A percentile compares a stretch with the other conserved stretches of the same genome.
phyloP scores from a whole-genome alignment of 2,888 invertebrate genomes.

The Caenorhabditis sp. region DNA sequence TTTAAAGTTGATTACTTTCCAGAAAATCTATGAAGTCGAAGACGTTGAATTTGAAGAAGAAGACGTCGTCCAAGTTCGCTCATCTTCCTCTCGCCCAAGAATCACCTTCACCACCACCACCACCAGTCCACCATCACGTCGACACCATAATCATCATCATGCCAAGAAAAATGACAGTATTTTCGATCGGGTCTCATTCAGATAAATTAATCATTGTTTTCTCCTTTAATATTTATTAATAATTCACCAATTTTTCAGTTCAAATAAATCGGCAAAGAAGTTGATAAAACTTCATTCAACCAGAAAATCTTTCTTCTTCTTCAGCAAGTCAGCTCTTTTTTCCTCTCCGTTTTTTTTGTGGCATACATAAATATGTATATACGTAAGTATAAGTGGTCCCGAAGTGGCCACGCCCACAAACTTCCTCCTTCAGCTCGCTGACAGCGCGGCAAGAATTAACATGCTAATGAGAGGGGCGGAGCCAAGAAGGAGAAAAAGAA shows the following conservation, averaged over 20 bases:
- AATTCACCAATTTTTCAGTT: too few species aligned
- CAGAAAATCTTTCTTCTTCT: too few species aligned
- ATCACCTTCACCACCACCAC: slow-evolving; percentile 1
- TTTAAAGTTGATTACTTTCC: too few species aligned
- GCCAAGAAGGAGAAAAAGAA: background rate
- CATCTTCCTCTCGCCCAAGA: slow-evolving; percentile 13
- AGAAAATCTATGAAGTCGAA: slow-evolving; percentile 5
- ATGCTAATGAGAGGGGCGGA: slow-evolving; percentile 26
- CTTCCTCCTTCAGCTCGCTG: slow-evolving; percentile 15
- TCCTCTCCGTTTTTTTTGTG: too few species aligned
- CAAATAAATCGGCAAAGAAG: too few species aligned
- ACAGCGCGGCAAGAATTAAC: slow-evolving; percentile 9
- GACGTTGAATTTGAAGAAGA: background rate
- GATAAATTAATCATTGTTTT: background rate
- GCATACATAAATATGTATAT: too few species aligned
- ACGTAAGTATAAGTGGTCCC: too few species aligned
- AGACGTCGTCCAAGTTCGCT: background rate
- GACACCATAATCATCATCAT: too few species aligned
- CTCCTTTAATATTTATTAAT: background rate
- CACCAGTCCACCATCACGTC: too few species aligned
- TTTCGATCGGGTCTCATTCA: slow-evolving; percentile 10
- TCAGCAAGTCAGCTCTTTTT: too few species aligned
- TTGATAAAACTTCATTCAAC: too few species aligned
- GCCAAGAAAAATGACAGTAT: background rate
- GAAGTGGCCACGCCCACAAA: slow-evolving; percentile 32